Base-by-base conservation (phyloP, 2,113 vertebrate genomes). In the Stegastes partitus region DNA sequence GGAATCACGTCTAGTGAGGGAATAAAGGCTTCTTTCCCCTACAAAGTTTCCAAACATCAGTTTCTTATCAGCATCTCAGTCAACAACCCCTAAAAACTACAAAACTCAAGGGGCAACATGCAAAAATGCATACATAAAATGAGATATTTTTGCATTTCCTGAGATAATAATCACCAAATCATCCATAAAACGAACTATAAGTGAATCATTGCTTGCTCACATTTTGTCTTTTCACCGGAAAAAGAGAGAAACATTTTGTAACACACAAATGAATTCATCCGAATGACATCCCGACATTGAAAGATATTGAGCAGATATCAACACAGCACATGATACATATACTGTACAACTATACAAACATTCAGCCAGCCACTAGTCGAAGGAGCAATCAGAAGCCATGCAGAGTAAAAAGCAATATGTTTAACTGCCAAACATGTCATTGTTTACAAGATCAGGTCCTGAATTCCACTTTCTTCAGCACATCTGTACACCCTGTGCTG, bases 311-410 rank as follows among this genome's bases (percentile, higher is more conserved):
- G 26, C 47, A 87, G 53, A 79, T 72, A 31, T 66, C 45, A 85
- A 58, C 64, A 87, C 61, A 47, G 39, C 49, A 84, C 74, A 71
- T 77, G 19, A 64, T 51, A 64, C n/a, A 70, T 10, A 66, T 23
- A 75, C 42, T 66, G 18, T 65, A 82, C 70, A 86, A 68, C n/a
- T 58, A 74, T 59, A 73, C 47, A 75, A 39, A 75, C 81, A 88
- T 44, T 62, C 18, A 84, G 82, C 78, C 88, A 89, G 84, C 72
- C 81, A 89, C 55, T 58, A 51, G 18, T 78, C 45, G 14, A 79
- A 75, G 69, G 59, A 82, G 76, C 84, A 70, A 74, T 85, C 77
- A 74, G 53, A 87, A 91, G 88, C 86, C 90, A 92, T 93, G 90
- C 90, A 89, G 72, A 80, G 62, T 82, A 71, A 59, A 83, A 74